phyloP scores from a whole-genome alignment of 2,797 vertebrate species.

The Hippocampus kuda region DNA sequence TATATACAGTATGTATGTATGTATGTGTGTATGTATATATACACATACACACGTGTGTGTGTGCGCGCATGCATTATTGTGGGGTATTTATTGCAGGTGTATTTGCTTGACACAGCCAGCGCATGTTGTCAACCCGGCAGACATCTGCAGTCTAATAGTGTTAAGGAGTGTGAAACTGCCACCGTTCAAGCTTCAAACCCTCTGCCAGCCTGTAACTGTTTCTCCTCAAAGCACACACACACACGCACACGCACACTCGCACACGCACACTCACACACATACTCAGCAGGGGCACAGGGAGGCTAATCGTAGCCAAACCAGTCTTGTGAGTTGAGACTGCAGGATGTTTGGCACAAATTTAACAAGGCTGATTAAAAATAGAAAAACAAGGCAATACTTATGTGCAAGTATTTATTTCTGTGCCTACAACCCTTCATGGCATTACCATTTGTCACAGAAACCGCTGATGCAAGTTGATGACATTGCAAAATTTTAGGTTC shows the following conservation, averaged over 20 bases:
- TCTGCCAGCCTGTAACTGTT: conserved; percentile 20
- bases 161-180: conserved; percentile 23
- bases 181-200: conserved; percentile 23
- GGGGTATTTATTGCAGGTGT: not conserved
- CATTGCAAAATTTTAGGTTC: not conserved
- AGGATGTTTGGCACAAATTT: conserved; percentile 24
- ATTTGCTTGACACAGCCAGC: not conserved
- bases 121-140: conserved; percentile 21
- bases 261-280: conserved; percentile 9
- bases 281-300: conserved; percentile 6
- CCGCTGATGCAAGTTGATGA: not conserved
- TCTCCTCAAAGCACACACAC: conserved; percentile 19
- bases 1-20: no score
- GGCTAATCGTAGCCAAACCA: conserved; percentile 27
- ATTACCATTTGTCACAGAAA: not conserved
- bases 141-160: conserved; percentile 25
- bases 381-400: conserved; percentile 13
- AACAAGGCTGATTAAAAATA: conserved; percentile 29
- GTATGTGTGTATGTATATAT: no score
- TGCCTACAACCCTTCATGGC: not conserved
- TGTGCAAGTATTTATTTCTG: not conserved
- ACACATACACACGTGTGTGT: no score
- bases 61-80: no score
- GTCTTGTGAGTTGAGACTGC: conserved; percentile 14
- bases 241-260: conserved; percentile 14